These are phyloP conservation scores for Ranitomeya variabilis DNA, from an alignment of 2,113 vertebrate genomes.

Conservation along the genomic window DNA sequence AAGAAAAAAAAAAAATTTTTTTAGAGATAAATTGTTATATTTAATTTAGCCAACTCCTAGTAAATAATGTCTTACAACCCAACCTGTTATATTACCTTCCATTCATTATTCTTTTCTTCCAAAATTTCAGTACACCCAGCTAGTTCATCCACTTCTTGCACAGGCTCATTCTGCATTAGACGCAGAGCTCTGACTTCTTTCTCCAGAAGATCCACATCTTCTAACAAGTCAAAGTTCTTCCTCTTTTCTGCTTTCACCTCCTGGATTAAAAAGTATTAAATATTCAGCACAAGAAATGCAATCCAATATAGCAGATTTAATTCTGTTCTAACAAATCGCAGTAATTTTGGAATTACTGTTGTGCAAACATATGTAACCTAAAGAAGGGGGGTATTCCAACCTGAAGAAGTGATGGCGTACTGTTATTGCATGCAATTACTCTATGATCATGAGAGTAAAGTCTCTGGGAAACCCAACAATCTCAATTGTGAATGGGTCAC, in stretches of 20 bases:
- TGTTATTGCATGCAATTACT: too few species aligned
- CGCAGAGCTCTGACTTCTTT: slow-evolving; percentile 12
- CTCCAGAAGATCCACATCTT: background rate
- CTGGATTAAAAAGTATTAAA: background rate
- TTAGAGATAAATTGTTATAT: background rate
- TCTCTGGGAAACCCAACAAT: too few species aligned
- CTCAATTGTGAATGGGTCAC: too few species aligned
- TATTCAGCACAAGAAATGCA: background rate
- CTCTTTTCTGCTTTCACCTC: slow-evolving; percentile 23
- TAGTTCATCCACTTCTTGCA: slow-evolving; percentile 28
- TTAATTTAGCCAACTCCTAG: background rate
- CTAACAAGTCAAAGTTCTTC: slow-evolving; percentile 13
- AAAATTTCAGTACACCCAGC: slow-evolving; percentile 1
- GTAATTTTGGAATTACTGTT: too few species aligned
- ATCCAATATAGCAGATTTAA: background rate
- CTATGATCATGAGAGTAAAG: too few species aligned
- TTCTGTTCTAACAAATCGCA: too few species aligned
- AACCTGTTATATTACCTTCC: background rate
- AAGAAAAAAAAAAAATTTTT: background rate
- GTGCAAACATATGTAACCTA: too few species aligned
- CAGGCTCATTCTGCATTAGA: slow-evolving; percentile 8
- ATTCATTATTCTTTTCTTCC: slow-evolving; percentile 12
- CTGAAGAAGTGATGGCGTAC: too few species aligned
- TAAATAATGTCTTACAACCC: too few species aligned
- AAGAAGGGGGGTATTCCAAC: too few species aligned